These are phyloP conservation scores for Nomada lathburiana DNA, from an alignment of 2,888 invertebrate species.

Conservation along the genomic window DNA sequence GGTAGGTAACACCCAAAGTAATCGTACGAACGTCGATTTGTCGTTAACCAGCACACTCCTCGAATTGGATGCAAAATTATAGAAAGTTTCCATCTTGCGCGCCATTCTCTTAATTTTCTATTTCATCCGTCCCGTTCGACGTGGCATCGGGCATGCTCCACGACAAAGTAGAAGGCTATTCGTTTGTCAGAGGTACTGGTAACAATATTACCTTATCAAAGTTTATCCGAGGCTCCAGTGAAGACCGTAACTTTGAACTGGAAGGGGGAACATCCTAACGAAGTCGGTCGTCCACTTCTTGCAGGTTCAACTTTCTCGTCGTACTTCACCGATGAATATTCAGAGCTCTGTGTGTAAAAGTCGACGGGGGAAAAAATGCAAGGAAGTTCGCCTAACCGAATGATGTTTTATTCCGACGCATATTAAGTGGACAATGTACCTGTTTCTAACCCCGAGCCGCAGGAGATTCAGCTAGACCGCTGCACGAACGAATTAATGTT, in stretches of 20 bases:
- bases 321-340: conserved; percentile 67
- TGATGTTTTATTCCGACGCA: conserved; percentile 50
- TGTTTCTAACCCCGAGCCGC: neutral
- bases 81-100: conserved; percentile 41
- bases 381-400: conserved; percentile 50
- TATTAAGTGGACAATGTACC: conserved; percentile 48
- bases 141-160: conserved; percentile 25
- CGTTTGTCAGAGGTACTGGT: conserved; percentile 60
- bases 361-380: conserved; percentile 24
- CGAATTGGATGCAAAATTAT: conserved; percentile 3
- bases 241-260: conserved; percentile 56
- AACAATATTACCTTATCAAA: conserved; percentile 65
- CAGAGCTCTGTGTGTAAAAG: conserved; percentile 58
- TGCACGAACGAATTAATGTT: conserved; percentile 32
- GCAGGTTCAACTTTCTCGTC: conserved; percentile 64
- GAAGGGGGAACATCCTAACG: conserved; percentile 54
- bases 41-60: neutral
- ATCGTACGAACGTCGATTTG: neutral
- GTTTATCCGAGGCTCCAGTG: conserved; percentile 59
- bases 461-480: neutral
- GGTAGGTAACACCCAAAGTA: too few relatives aligned
- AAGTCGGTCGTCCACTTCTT: conserved; percentile 65
- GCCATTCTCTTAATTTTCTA: conserved; percentile 42
- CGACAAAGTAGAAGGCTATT: conserved; percentile 38
- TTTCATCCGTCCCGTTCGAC: conserved; percentile 41